Evolutionary conservation across 2,113 vertebrate genomes (phyloP).

Genomic region (Sclerurus mexicanus): DNA sequence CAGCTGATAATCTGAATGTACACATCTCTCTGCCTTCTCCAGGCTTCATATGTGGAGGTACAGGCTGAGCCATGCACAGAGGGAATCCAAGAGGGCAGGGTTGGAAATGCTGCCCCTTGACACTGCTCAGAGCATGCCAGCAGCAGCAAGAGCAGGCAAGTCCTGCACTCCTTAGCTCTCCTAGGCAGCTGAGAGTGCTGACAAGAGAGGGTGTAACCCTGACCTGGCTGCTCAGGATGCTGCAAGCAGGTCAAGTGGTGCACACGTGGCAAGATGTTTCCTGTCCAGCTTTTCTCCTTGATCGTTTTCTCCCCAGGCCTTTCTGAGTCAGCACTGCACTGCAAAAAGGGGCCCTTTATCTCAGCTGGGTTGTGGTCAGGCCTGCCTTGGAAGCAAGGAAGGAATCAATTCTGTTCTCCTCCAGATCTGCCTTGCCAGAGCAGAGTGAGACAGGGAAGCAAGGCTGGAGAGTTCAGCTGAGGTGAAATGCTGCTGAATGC

Average conservation of each 20-base stretch:
- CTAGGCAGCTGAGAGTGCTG: background rate
- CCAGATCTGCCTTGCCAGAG: background rate
- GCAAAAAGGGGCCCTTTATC: background rate
- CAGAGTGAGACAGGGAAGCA: background rate
- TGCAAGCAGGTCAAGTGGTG: background rate
- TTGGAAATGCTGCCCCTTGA: background rate
- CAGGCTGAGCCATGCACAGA: background rate
- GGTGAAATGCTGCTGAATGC: background rate
- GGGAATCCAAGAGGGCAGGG: background rate
- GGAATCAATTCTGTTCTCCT: background rate
- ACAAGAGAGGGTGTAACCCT: background rate
- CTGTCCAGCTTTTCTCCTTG: background rate
- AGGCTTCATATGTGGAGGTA: background rate
- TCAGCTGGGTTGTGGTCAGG: background rate
- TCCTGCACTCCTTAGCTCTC: background rate
- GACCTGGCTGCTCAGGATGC: background rate
- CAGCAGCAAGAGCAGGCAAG: background rate
- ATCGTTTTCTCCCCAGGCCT: background rate
- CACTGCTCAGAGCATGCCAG: background rate
- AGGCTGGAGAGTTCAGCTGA: background rate
- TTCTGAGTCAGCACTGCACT: background rate
- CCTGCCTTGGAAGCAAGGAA: background rate
- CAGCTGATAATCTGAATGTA: background rate
- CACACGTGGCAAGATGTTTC: background rate
- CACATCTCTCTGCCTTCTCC: background rate